A percentile compares a stretch with the other conserved stretches of the same genome.
phyloP scores from a whole-genome alignment of 2,797 vertebrate species.

The Cephalopachus bancanus region DNA sequence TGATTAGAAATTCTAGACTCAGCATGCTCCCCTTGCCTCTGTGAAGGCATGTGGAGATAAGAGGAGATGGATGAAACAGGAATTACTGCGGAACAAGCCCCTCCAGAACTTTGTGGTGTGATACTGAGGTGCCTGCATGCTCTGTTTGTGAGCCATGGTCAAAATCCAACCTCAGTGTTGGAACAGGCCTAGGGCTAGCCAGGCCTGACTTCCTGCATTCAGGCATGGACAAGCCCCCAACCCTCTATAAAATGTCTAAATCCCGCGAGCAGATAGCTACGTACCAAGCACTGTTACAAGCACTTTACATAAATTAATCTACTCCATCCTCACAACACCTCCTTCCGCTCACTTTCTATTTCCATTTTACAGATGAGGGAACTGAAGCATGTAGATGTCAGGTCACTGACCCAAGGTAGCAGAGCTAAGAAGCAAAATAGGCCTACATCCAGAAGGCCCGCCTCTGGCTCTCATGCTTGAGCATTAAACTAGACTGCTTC shows the following conservation, averaged over 20 bases:
- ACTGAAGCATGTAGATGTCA: neutral
- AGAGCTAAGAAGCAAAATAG: neutral
- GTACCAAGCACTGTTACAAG: too few relatives aligned
- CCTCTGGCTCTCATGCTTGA: neutral
- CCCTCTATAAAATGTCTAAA: neutral
- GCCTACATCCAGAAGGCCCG: too few relatives aligned
- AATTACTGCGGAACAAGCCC: neutral
- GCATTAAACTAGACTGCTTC: neutral
- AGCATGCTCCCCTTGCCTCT: neutral
- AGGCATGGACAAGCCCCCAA: neutral
- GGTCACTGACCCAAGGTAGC: neutral
- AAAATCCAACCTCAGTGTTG: neutral
- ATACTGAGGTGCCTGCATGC: accelerated
- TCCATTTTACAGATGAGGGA: neutral
- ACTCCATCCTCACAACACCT: neutral
- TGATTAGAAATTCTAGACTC: slow-evolving; percentile 66
- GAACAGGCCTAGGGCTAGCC: neutral
- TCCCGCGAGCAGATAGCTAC: neutral
- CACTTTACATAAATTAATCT: neutral
- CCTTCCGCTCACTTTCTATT: neutral
- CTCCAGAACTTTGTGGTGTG: neutral
- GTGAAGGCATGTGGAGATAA: neutral
- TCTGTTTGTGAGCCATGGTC: neutral
- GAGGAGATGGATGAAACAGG: neutral
- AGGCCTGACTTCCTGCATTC: too few relatives aligned